A percentile compares a stretch with the other conserved stretches of the same genome.
These are phyloP conservation scores for Oscheius sp. DNA, from an alignment of 2,888 invertebrate species.

Conservation along the genomic window DNA sequence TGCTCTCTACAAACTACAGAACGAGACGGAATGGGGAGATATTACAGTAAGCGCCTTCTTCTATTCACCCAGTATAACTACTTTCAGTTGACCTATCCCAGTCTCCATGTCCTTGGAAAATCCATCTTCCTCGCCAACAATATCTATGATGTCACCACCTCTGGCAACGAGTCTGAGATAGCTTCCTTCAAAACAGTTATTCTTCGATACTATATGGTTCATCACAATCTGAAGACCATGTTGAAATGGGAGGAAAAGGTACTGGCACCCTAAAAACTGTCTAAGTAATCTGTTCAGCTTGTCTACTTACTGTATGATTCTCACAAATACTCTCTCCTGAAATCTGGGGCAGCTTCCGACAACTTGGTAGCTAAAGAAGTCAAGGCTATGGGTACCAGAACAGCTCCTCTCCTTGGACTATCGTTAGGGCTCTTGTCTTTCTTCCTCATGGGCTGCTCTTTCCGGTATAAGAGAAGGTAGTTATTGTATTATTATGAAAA, in stretches of 20 bases:
- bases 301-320: slow-evolving; percentile 54
- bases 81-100: slow-evolving; percentile 60
- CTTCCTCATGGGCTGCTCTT: slow-evolving; percentile 58
- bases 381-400: slow-evolving; percentile 50
- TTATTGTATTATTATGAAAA: too few relatives aligned
- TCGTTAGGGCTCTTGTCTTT: slow-evolving; percentile 46
- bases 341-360: slow-evolving; percentile 55
- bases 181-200: slow-evolving; percentile 48
- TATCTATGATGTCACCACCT: slow-evolving; percentile 51
- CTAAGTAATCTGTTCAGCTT: slow-evolving; percentile 35
- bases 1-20: slow-evolving; percentile 49
- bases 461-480: slow-evolving; percentile 45
- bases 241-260: slow-evolving; percentile 56
- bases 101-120: slow-evolving; percentile 51
- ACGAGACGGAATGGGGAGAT: slow-evolving; percentile 44
- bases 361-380: slow-evolving; percentile 59
- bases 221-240: slow-evolving; percentile 44
- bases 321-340: slow-evolving; percentile 50
- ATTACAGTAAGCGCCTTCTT: slow-evolving; percentile 16
- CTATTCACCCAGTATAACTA: neutral
- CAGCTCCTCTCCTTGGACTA: slow-evolving; percentile 56
- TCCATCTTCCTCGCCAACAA: slow-evolving; percentile 57
- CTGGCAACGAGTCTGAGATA: slow-evolving; percentile 33
- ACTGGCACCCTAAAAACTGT: neutral
- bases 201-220: slow-evolving; percentile 56